phyloP scores from a whole-genome alignment of 2,113 vertebrate genomes.

The Taxidea taxus region DNA sequence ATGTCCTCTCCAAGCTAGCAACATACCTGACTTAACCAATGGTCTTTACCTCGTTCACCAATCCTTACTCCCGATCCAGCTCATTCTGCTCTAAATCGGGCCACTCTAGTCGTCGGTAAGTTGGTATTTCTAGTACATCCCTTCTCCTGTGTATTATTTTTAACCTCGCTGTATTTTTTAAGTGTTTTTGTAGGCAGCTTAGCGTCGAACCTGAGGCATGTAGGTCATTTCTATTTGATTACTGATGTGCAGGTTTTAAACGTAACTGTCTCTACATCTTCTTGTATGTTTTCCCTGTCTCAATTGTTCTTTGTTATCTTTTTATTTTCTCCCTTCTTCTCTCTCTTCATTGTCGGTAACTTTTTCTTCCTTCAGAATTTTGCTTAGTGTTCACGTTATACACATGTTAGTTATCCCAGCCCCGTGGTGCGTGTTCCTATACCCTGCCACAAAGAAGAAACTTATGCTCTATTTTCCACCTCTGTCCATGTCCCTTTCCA shows the following conservation, averaged over 20 bases:
- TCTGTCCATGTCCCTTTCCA: fast-evolving
- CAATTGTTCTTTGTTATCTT: not conserved
- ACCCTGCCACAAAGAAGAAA: fast-evolving
- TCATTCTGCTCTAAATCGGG: not conserved
- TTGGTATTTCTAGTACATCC: too few relatives aligned
- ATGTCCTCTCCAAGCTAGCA: not conserved
- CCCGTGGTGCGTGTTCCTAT: too few relatives aligned
- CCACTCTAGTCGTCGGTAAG: fast-evolving
- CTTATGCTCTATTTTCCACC: too few relatives aligned
- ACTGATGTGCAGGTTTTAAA: not conserved
- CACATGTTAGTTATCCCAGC: not conserved
- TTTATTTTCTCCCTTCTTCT: not conserved
- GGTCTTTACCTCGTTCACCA: not conserved
- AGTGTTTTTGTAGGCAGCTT: not conserved
- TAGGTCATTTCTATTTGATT: not conserved
- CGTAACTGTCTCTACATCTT: not conserved
- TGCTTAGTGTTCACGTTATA: not conserved
- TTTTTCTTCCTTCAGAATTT: not conserved
- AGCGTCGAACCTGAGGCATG: too few relatives aligned
- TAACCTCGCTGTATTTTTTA: not conserved
- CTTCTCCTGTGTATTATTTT: not conserved
- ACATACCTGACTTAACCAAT: fast-evolving
- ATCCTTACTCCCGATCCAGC: not conserved
- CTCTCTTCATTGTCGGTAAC: not conserved
- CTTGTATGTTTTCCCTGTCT: not conserved